A percentile compares a stretch with the other conserved stretches of the same genome.
Conservation (phyloP, 1,140 invertebrate species). For the Yoshiicerus persimilis region DNA sequence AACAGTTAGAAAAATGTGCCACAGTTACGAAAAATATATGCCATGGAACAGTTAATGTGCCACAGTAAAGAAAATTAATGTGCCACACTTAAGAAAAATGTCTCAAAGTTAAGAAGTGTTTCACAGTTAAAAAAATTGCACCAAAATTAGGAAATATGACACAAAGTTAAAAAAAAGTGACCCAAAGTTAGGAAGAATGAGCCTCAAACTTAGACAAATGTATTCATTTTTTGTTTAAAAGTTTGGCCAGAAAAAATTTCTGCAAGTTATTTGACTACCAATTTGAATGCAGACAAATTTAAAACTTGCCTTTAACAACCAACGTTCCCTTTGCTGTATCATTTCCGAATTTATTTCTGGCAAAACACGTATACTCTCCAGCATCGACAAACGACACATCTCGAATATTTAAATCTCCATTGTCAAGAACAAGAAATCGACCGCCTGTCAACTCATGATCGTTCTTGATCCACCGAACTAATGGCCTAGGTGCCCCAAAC, state of each 20-base stretch:
- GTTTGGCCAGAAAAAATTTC: too few relatives aligned
- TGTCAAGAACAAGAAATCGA: conserved; percentile 59
- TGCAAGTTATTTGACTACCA: too few relatives aligned
- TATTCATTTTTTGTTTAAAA: too few relatives aligned
- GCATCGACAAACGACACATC: conserved; percentile 80
- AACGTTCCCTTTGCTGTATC: conserved; percentile 73
- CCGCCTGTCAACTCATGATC: conserved; percentile 75
- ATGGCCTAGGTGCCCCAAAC: conserved; percentile 89
- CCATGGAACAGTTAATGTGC: too few relatives aligned
- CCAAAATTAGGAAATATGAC: background rate
- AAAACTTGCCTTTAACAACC: conserved; percentile 72
- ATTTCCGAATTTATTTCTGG: conserved; percentile 87
- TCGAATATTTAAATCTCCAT: conserved; percentile 82
- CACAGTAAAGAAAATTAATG: background rate
- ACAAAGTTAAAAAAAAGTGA: too few relatives aligned
- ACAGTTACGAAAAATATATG: too few relatives aligned
- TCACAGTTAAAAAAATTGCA: background rate
- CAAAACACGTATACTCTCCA: conserved; percentile 87
- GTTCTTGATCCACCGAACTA: conserved; percentile 87
- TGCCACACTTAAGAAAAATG: too few relatives aligned
- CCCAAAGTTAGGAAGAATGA: background rate
- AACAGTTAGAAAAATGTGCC: background rate
- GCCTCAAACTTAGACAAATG: background rate
- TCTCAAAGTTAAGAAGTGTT: too few relatives aligned
- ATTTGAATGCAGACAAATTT: too few relatives aligned